Conservation (phyloP, 2,888 invertebrate genomes). For the Bibio marci region DNA sequence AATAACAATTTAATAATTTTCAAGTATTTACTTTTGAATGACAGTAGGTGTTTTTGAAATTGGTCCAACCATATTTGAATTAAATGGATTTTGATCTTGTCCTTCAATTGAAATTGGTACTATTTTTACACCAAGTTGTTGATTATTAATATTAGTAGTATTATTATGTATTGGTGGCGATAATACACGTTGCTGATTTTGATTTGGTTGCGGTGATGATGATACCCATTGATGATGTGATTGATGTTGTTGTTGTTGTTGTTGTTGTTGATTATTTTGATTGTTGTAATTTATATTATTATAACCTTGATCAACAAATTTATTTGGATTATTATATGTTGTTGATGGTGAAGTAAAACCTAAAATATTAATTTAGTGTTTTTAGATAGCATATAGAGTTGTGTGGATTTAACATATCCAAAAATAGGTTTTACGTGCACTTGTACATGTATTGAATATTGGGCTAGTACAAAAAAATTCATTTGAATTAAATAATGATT, state of each 20-base stretch:
- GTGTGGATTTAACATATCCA: too few relatives aligned
- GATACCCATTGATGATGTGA: slow-evolving; percentile 34
- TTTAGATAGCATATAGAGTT: too few relatives aligned
- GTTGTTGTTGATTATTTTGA: slow-evolving; percentile 9
- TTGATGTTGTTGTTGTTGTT: slow-evolving; percentile 16
- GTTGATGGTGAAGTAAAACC: too few relatives aligned
- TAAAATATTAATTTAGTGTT: too few relatives aligned
- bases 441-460: too few relatives aligned
- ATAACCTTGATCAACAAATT: slow-evolving; percentile 31
- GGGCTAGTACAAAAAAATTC: too few relatives aligned
- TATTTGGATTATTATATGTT: slow-evolving; percentile 22
- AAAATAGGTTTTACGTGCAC: too few relatives aligned
- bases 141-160: slow-evolving; percentile 15
- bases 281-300: slow-evolving; percentile 19
- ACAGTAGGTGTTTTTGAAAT: slow-evolving; percentile 24
- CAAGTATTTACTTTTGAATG: slow-evolving; percentile 26
- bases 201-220: neutral
- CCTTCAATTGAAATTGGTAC: slow-evolving; percentile 43
- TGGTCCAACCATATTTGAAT: slow-evolving; percentile 19
- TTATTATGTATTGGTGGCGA: slow-evolving; percentile 15
- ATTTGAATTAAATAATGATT: too few relatives aligned
- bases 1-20: neutral
- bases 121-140: slow-evolving; percentile 35
- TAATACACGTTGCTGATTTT: slow-evolving; percentile 10
- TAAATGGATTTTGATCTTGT: slow-evolving; percentile 12